Percentiles rank a stretch among this genome's conserved stretches.
Evolutionary conservation across 2,888 invertebrate genomes (phyloP).

Genomic region (Microplitis manilae): DNA sequence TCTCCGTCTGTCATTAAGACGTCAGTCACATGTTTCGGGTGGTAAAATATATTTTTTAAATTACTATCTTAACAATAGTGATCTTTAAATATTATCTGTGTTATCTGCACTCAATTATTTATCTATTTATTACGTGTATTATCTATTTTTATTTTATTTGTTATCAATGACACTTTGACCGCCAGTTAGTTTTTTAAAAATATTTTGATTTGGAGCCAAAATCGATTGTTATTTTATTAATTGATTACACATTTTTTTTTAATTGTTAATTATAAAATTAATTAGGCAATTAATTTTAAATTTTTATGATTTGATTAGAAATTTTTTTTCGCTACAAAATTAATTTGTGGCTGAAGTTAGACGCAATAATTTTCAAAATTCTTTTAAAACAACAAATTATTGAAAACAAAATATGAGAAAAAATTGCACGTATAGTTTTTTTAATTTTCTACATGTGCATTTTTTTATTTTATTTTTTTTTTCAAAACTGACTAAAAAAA

Average conservation of each 20-base stretch:
- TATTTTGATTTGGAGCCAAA: background rate
- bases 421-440: no score
- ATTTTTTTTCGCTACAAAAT: no score
- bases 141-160: background rate
- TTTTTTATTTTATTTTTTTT: no score
- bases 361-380: no score
- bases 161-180: background rate
- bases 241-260: background rate
- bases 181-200: background rate
- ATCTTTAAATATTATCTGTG: background rate
- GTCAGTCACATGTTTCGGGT: conserved; percentile 15
- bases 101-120: background rate
- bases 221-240: background rate
- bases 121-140: background rate
- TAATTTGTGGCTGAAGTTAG: no score
- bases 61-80: background rate
- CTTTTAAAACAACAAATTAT: no score
- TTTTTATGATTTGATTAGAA: background rate
- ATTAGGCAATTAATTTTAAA: background rate
- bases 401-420: no score
- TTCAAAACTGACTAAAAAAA: no score
- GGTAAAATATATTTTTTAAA: background rate
- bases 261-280: background rate
- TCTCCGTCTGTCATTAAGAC: background rate
- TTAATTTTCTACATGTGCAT: no score